phyloP scores from a whole-genome alignment of 2,888 invertebrate species.

The Acleris holmiana region DNA sequence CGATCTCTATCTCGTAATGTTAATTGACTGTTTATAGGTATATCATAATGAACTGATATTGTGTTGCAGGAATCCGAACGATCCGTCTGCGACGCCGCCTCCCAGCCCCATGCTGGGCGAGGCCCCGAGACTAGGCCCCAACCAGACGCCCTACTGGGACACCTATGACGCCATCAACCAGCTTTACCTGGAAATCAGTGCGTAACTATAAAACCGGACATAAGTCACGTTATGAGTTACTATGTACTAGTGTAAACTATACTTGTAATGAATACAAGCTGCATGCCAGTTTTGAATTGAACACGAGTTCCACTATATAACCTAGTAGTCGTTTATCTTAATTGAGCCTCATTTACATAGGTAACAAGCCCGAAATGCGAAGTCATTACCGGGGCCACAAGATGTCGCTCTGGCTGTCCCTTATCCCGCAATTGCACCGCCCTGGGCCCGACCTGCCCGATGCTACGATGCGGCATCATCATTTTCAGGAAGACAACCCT shows the following conservation, averaged over 20 bases:
- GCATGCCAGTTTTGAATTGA: no score
- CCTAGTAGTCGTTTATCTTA: conserved; percentile 55
- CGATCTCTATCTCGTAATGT: not conserved
- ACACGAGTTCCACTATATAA: no score
- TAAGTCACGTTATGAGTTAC: no score
- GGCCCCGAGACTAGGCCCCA: conserved; percentile 68
- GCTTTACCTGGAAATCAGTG: conserved; percentile 92
- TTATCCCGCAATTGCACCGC: conserved; percentile 94
- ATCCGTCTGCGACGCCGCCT: conserved; percentile 82
- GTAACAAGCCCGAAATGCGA: conserved; percentile 90
- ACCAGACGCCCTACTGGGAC: conserved; percentile 92
- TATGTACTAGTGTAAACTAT: no score
- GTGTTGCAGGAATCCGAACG: conserved; percentile 87
- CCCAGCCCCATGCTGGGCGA: conserved; percentile 77
- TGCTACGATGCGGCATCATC: conserved; percentile 94
- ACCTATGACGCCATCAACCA: conserved; percentile 96
- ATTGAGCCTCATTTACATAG: conserved; percentile 68
- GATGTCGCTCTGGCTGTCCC: conserved; percentile 95
- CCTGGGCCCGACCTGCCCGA: conserved; percentile 90
- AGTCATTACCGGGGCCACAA: conserved; percentile 97
- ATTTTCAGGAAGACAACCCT: conserved; percentile 91
- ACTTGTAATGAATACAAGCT: no score
- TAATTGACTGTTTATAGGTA: no score
- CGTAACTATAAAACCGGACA: conserved; percentile 52
- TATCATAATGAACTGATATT: no score